Conservation (phyloP, 2,113 vertebrate genomes). For the Bubo blakistoni region DNA sequence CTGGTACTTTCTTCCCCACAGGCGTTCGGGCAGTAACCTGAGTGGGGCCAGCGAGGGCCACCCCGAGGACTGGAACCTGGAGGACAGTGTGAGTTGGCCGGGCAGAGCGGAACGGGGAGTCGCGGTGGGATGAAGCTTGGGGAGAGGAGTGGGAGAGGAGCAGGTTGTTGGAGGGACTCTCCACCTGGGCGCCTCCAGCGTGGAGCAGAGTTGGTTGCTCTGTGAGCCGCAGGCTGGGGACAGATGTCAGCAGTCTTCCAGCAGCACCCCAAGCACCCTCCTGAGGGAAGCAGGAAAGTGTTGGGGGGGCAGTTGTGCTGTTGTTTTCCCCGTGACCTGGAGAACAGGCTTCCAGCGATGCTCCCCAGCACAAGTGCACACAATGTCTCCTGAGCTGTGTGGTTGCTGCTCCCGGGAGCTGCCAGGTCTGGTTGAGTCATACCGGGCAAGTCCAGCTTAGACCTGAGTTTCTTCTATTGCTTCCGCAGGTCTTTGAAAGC, state of each 20-base stretch:
- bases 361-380: neutral
- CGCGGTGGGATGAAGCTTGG: accelerated
- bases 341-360: neutral
- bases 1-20: slow-evolving; percentile 37
- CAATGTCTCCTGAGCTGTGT: neutral
- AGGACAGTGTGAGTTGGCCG: slow-evolving; percentile 79
- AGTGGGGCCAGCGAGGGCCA: slow-evolving; percentile 84
- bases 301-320: accelerated
- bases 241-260: neutral
- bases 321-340: neutral
- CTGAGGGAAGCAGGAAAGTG: neutral
- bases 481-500: slow-evolving; percentile 69
- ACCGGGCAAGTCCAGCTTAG: neutral
- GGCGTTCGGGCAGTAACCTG: slow-evolving; percentile 86
- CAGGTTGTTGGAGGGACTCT: neutral
- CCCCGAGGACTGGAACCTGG: slow-evolving; percentile 85
- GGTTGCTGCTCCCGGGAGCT: neutral
- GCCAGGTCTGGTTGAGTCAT: neutral
- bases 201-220: neutral
- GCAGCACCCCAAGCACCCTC: neutral
- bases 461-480: neutral
- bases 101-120: accelerated
- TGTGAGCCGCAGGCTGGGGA: accelerated
- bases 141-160: neutral
- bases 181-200: neutral